Evolutionary conservation across 2,888 invertebrate species (phyloP).

Genomic region (Eupithecia abbreviata): DNA sequence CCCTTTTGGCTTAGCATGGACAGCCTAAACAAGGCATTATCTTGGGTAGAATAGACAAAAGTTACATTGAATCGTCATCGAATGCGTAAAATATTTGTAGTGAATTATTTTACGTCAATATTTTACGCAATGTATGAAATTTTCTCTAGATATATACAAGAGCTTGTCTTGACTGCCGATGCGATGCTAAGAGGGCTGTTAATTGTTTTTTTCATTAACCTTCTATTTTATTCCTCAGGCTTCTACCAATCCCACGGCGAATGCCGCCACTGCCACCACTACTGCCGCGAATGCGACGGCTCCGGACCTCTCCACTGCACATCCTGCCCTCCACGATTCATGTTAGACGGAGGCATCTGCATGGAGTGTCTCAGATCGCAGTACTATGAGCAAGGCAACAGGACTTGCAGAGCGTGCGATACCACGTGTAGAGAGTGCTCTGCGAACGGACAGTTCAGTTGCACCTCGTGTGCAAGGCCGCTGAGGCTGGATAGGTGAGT

Average conservation of each 20-base stretch:
- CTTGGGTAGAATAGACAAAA: not conserved
- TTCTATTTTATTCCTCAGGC: constrained; percentile 62
- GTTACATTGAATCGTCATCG: not conserved
- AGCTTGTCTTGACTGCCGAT: not conserved
- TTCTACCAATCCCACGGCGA: constrained; percentile 92
- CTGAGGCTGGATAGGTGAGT: constrained; percentile 42
- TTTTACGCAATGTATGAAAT: not conserved
- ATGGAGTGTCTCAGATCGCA: constrained; percentile 90
- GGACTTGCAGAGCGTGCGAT: constrained; percentile 80
- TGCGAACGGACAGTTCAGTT: constrained; percentile 87
- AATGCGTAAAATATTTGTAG: not conserved
- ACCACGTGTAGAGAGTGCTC: constrained; percentile 84
- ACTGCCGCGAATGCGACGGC: constrained; percentile 93
- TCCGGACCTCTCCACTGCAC: constrained; percentile 90
- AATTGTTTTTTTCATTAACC: not conserved
- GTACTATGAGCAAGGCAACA: constrained; percentile 87
- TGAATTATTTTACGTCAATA: not conserved
- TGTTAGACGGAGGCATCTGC: constrained; percentile 89
- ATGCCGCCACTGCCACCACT: constrained; percentile 94
- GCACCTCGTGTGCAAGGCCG: constrained; percentile 81
- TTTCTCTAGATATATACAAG: not conserved
- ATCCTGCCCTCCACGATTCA: constrained; percentile 88
- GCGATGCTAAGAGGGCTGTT: not conserved
- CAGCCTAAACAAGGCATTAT: not conserved
- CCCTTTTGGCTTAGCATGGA: not conserved